A percentile compares a stretch with the other conserved stretches of the same genome.
These are phyloP conservation scores for Elephas maximus DNA, from an alignment of 2,113 vertebrate species.

Conservation along the genomic window DNA sequence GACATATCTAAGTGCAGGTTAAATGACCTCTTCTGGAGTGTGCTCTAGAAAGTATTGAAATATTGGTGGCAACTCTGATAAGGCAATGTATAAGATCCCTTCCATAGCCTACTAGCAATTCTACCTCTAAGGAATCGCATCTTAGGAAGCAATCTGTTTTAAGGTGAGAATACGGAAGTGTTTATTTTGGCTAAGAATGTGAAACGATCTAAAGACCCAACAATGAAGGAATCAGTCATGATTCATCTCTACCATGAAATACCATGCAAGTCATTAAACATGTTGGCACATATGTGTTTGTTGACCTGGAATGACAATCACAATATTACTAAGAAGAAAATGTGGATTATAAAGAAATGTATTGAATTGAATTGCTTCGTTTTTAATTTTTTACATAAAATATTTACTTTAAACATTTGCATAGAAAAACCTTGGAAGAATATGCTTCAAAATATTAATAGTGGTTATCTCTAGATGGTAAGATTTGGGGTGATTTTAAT, in stretches of 20 bases:
- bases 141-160: neutral
- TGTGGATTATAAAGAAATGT: neutral
- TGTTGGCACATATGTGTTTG: neutral
- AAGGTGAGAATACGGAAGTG: neutral
- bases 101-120: neutral
- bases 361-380: neutral
- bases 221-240: neutral
- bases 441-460: constrained; percentile 20
- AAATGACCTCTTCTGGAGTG: neutral
- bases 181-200: neutral
- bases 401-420: neutral
- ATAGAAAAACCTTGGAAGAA: neutral
- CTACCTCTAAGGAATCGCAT: neutral
- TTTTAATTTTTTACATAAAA: constrained; percentile 39
- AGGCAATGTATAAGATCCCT: neutral
- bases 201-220: neutral
- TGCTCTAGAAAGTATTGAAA: neutral
- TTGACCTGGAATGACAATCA: neutral
- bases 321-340: neutral
- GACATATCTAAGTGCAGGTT: neutral
- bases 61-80: neutral
- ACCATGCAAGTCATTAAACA: neutral
- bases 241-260: neutral
- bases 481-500: neutral
- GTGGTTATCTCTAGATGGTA: neutral